Base-by-base conservation (phyloP, 2,113 vertebrate genomes). In the Peromyscus polionotus region DNA sequence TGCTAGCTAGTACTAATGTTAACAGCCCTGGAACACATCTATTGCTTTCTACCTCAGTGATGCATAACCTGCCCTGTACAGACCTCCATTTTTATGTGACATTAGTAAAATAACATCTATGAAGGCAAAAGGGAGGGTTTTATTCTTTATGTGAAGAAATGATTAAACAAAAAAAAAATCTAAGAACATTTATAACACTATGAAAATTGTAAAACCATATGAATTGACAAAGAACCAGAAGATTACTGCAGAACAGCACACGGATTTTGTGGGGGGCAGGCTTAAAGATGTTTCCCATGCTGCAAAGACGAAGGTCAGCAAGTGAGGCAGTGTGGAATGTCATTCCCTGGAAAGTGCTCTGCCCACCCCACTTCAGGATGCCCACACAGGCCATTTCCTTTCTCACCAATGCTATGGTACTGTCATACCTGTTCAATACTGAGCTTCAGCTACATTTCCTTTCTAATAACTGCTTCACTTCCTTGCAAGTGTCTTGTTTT, bases 351-450 rank as follows among this genome's bases (percentile, higher is more conserved):
- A 36, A 92, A 75, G 79, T 10, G 14, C 8, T 36, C n/a, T n/a
- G 20, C 3, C 26, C 3, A 5, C 39, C 12, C 7, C 54, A 28
- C 2, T 4, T 63, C n/a, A 57, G 16, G 10, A 26, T 3, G 76
- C 54, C 9, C 2, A n/a, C 10, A 14, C 16, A 17, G 6, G 0
- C 10, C 7, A 13, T 45, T 73, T 88, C 57, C 65, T 85, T 19
- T 5, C 1, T 54, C 61, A 7, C 26, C 10, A 83, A 48, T 5
- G 13, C 0, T 2, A 45, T 17, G 26, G 1, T 10, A 7, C 10
- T 61, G 51, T 48, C 48, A 80, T 16, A 20, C 1, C 33, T 59
- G 13, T 28, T 75, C 42, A 67, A 36, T 31, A 7, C 20, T 20
- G 17, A 77, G 19, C 33, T n/a, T 57, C 2, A 48, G 2, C 63